A percentile compares a stretch with the other conserved stretches of the same genome.
These are phyloP conservation scores for Paralichthys olivaceus DNA, from an alignment of 2,113 vertebrate species.

Conservation along the genomic window DNA sequence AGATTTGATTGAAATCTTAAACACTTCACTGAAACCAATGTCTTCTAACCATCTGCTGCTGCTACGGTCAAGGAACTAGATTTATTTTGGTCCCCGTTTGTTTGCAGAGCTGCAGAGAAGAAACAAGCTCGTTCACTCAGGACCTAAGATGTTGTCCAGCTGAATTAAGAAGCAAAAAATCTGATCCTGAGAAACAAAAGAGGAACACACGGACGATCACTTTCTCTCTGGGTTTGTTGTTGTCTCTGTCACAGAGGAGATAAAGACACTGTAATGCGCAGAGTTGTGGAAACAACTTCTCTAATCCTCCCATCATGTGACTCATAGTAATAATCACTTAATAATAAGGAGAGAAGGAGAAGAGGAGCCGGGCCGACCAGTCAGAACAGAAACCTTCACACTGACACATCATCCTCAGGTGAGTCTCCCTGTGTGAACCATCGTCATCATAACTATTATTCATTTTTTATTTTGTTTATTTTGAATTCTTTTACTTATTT, in stretches of 20 bases:
- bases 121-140: no score
- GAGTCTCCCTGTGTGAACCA: slow-evolving; percentile 27
- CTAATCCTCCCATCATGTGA: slow-evolving; percentile 77
- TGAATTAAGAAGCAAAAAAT: no score
- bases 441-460: not conserved
- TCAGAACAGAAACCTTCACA: not conserved
- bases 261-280: slow-evolving; percentile 41
- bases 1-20: not conserved
- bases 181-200: no score
- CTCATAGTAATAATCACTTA: slow-evolving; percentile 77
- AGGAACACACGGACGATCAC: no score
- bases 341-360: slow-evolving; percentile 40
- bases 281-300: slow-evolving; percentile 67
- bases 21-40: no score
- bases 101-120: not conserved
- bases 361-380: not conserved
- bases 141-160: no score
- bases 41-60: no score
- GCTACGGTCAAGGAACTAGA: no score
- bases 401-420: slow-evolving; percentile 35
- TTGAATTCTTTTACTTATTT: no score
- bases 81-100: not conserved
- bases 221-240: not conserved
- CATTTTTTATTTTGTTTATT: not conserved
- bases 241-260: slow-evolving; percentile 23